Evolutionary conservation across 37 sponge, comb jelly and placozoan genomes (phyloP).

Genomic region (Haliclona indistincta): DNA sequence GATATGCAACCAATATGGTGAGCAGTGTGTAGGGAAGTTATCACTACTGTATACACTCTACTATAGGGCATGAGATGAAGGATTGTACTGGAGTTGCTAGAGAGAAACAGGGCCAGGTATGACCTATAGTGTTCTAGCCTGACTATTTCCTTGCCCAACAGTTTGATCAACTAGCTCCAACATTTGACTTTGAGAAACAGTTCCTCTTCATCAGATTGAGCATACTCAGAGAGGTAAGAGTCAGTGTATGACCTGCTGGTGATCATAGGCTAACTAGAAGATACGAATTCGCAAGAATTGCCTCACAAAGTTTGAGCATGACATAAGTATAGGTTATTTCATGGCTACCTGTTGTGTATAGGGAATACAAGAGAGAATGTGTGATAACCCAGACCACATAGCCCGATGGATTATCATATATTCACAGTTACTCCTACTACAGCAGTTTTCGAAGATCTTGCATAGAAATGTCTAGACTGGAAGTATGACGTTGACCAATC

Average conservation of each 20-base stretch:
- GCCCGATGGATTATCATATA: too few species aligned
- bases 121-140: neutral
- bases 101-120: conserved; percentile 73
- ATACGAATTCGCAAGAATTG: too few species aligned
- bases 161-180: conserved; percentile 74
- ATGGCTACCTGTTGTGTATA: too few species aligned
- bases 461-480: too few species aligned
- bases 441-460: too few species aligned
- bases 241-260: neutral
- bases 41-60: neutral
- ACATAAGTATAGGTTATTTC: too few species aligned
- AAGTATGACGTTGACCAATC: too few species aligned
- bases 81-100: conserved; percentile 84
- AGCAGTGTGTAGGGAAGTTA: neutral
- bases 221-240: conserved; percentile 83
- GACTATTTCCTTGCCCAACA: neutral
- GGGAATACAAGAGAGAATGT: too few species aligned
- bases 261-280: neutral
- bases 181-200: conserved; percentile 67
- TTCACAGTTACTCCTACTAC: too few species aligned
- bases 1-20: conserved; percentile 91
- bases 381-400: too few species aligned
- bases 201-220: conserved; percentile 92
- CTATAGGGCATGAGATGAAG: conserved; percentile 80
- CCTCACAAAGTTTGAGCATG: too few species aligned